phyloP scores from a whole-genome alignment of 2,888 invertebrate species.

The Oscheius sp. region DNA sequence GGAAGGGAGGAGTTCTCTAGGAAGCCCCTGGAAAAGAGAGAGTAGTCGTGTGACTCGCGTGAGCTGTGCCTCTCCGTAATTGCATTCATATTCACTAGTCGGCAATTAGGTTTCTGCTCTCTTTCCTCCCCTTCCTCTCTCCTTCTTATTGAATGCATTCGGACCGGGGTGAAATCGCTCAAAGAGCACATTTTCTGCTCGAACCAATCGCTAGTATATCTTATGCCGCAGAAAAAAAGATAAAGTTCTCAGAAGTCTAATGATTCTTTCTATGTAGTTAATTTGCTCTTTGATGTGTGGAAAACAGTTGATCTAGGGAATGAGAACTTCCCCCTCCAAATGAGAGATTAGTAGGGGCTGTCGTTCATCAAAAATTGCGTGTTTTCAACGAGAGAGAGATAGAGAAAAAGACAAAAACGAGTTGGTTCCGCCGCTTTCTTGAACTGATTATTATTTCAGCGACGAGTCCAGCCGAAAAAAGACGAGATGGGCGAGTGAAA shows the following conservation, averaged over 20 bases:
- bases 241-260: neutral
- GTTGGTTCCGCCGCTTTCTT: neutral
- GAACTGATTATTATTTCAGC: constrained; percentile 7
- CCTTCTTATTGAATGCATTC: too few relatives aligned
- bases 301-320: too few relatives aligned
- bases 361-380: too few relatives aligned
- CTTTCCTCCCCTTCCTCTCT: constrained; percentile 3
- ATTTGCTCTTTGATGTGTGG: too few relatives aligned
- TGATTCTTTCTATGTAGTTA: too few relatives aligned
- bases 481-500: constrained; percentile 15
- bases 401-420: neutral
- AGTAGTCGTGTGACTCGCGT: too few relatives aligned
- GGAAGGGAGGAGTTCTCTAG: neutral
- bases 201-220: neutral
- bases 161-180: neutral
- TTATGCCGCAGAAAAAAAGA: neutral
- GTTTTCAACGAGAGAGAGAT: neutral
- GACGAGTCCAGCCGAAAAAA: too few relatives aligned
- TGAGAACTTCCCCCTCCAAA: too few relatives aligned
- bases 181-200: constrained; percentile 8
- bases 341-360: too few relatives aligned
- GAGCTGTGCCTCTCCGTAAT: neutral
- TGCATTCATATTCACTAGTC: constrained; percentile 18
- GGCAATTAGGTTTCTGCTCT: constrained; percentile 26
- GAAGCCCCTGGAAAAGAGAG: too few relatives aligned